Base-by-base conservation (phyloP, 2,888 invertebrate species). In the Drosophila birchii region DNA sequence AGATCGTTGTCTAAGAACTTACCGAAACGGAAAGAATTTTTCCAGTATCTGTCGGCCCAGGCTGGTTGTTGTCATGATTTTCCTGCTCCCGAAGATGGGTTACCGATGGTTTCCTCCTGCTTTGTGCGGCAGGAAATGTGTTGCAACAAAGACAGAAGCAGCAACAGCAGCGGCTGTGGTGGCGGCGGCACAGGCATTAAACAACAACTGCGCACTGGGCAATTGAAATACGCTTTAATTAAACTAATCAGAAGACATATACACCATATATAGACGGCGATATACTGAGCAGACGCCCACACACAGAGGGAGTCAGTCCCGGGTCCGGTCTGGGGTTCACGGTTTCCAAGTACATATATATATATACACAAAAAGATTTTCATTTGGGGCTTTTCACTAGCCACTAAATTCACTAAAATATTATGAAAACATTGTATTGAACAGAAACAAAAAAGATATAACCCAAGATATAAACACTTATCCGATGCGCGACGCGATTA, bases 21-120 rank as follows among this genome's bases (percentile, higher is more conserved):
- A 86, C 86, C 86, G 86, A 88, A 88, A 88, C 68, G 87, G 84
- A 78, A 86, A 86, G 72, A 86, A 86, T 78, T 86, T 86, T 81
- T 86, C 86, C 87, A 86, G 87, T 73, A 86, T 62, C 60, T 86
- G 88, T 66, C 85, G 77, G 58, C 87, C 86, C 75, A 86, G 74
- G 78, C 86, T 88, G 81, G 77, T 86, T 57, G 86, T 88, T 66
- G 85, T 86, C 88, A 88, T 86, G 51, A 63, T 64, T 51, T 60
- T n/a, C 60, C 57, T 23, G 34, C 55, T 60, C 29, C 23, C 60
- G 12, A n/a, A 16, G 20, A 11, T 29, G 29, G 51, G 39, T n/a
- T 16, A 16, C 8, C 32, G 29, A 11, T n/a, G 41, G 32, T 41
- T 20, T 39, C 20, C 67, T 55, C 45, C 38, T 39, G 9, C 34